Conservation (phyloP, 2,888 invertebrate species). For the Cantharis lateralis region DNA sequence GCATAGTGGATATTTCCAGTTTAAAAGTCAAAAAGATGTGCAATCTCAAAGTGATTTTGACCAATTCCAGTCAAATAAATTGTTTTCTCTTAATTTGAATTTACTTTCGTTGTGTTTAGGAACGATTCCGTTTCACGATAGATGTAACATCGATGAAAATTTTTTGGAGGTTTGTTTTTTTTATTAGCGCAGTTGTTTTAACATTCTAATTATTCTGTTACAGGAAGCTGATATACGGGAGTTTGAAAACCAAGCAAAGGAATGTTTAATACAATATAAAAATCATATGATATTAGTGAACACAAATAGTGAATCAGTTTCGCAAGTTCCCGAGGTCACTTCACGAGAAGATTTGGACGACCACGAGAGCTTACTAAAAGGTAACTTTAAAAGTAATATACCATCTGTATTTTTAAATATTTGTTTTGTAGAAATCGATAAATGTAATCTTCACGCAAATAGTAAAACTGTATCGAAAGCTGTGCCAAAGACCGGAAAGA, state of each 20-base stretch:
- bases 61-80: constrained; percentile 21
- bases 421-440: not conserved
- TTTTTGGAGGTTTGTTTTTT: constrained; percentile 2
- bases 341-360: not conserved
- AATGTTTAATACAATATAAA: not conserved
- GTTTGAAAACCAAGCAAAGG: not conserved
- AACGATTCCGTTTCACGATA: constrained; percentile 31
- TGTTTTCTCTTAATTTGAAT: constrained; percentile 34
- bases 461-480: not conserved
- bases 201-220: not conserved
- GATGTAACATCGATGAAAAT: constrained; percentile 28
- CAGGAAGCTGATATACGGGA: not conserved
- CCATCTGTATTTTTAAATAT: no score
- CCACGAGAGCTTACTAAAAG: not conserved
- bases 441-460: not conserved
- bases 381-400: not conserved
- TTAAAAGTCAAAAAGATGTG: constrained; percentile 37
- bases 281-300: not conserved
- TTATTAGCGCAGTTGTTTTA: not conserved
- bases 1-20: constrained; percentile 38
- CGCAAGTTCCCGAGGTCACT: not conserved
- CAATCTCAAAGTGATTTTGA: constrained; percentile 15
- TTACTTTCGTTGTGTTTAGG: constrained; percentile 26
- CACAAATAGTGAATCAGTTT: not conserved
- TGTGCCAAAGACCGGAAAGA: not conserved